Base-by-base conservation (phyloP, 1,140 invertebrate species). In the Tetragnatha versicolor region DNA sequence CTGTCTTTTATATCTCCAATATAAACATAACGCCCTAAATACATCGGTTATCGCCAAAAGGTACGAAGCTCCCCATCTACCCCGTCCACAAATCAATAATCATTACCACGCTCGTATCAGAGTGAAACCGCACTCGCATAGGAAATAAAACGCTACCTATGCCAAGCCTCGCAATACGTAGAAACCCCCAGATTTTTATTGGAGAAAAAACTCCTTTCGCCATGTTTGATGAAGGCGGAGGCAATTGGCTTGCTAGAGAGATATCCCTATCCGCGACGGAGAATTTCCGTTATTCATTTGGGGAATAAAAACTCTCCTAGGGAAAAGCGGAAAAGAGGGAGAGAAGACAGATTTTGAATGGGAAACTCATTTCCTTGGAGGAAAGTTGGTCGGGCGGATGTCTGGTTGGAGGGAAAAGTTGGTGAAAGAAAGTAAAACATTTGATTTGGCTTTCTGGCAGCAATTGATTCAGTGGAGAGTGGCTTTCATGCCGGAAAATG, bases 311-410 rank as follows among this genome's bases (percentile, higher is more conserved):
- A 58, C 31, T 7, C 12, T 12, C 29, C n/a, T 33, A 58, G 35
- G 29, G 31, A 31, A 9, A n/a, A 31, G 10, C n/a, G 55, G 22
- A 0, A 31, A 31, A 6, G 5, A 33, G 55, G 25, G n/a, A 58
- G 55, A 31, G 27, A 12, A 22, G 39, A 42, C 1, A 10, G 39
- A 1, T 6, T 42, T 6, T 42, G 39, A 10, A 42, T 7, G 39
- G 39, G 49, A 12, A n/a, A 10, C 53, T 58, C 55, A 58, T 58
- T 58, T 58, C 55, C 55, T 27, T 33, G 14, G 29, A 5, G 27
- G 35, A 58, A 58, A 58, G 55, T 58, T 58, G 10, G 29, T 33
- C 17, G 31, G 55, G 35, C 55, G 55, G 55, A 33, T 14, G 55
- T 31, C 29, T 33, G 55, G 29, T 58, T n/a, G 29, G 29, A n/a